A percentile compares a stretch with the other conserved stretches of the same genome.
These are phyloP conservation scores for Eueides isabella DNA, from an alignment of 1,140 invertebrate genomes.

Conservation along the genomic window DNA sequence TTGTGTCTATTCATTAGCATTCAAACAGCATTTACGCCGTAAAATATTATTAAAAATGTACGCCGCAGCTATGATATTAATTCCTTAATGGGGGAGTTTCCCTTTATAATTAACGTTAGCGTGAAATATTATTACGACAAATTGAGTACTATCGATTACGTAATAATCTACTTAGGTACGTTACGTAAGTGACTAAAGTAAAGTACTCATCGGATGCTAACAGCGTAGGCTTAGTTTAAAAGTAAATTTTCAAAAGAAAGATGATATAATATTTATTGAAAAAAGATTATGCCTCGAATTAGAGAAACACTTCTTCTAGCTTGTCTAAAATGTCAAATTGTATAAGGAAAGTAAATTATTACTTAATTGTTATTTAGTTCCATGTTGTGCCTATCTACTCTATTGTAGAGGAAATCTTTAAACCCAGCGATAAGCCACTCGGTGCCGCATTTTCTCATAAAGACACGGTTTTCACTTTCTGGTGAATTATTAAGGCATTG, in stretches of 20 bases:
- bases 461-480: too few relatives aligned
- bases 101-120: constrained; percentile 14
- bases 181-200: constrained; percentile 1
- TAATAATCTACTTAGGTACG: constrained; percentile 1
- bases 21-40: background rate
- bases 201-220: background rate
- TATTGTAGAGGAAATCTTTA: too few relatives aligned
- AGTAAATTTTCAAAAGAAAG: background rate
- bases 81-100: background rate
- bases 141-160: constrained; percentile 11
- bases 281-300: too few relatives aligned
- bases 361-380: too few relatives aligned
- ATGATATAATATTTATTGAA: too few relatives aligned
- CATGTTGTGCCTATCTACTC: too few relatives aligned
- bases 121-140: constrained; percentile 2
- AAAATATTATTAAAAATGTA: constrained; percentile 1
- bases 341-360: too few relatives aligned
- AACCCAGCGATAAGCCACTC: too few relatives aligned
- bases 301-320: too few relatives aligned
- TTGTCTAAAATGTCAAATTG: too few relatives aligned
- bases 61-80: background rate
- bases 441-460: too few relatives aligned
- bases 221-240: background rate
- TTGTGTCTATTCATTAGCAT: background rate
- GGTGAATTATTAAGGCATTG: too few relatives aligned